Evolutionary conservation across 2,888 invertebrate genomes (phyloP), one percentile per base, ranked within the genome.

Genomic region (Busseola fusca): DNA sequence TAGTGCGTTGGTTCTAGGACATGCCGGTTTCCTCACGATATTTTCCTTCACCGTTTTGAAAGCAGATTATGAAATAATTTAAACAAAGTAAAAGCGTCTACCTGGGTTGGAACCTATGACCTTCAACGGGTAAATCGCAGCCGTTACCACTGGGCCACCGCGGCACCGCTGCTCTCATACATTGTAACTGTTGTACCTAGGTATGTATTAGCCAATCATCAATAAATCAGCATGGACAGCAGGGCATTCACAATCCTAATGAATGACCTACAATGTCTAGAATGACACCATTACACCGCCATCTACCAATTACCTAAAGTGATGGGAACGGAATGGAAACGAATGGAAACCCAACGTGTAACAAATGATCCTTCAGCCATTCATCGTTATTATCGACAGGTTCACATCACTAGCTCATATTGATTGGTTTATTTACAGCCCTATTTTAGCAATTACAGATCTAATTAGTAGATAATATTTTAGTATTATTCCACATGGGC

Each of bases 341-440:
- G 25, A 58, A 63, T 75, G 34, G 25, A 58, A 75, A 76, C 34
- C 52, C 30, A 52, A n/a, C 25, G 12, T 27, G 27, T 50, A 48
- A 67, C 42, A 27, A 75, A 58, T 63, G 25, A 40, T 54, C 14
- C 18, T 62, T 30, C 25, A n/a, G n/a, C n/a, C 30, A 71, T 64
- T 56, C 14, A 59, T 52, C 52, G 62, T 63, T 37, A 37, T 69
- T 69, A 76, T 74, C 52, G 76, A 64, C 42, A 34, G 70, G 42
- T 76, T 70, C n/a, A 42, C 58, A 59, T 40, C 63, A 75, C 63
- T 69, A 69, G 18, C 52, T 66, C 16, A 48, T 66, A 14, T 74
- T 42, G 6, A 40, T 60, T 16, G 25, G 21, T 1, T 21, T 18
- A 37, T 60, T 14, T 71, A 30, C 21, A 45, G 25, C 3, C 21